These are phyloP conservation scores for Pelecanus crispus DNA, from an alignment of 2,113 vertebrate genomes.

Conservation along the genomic window DNA sequence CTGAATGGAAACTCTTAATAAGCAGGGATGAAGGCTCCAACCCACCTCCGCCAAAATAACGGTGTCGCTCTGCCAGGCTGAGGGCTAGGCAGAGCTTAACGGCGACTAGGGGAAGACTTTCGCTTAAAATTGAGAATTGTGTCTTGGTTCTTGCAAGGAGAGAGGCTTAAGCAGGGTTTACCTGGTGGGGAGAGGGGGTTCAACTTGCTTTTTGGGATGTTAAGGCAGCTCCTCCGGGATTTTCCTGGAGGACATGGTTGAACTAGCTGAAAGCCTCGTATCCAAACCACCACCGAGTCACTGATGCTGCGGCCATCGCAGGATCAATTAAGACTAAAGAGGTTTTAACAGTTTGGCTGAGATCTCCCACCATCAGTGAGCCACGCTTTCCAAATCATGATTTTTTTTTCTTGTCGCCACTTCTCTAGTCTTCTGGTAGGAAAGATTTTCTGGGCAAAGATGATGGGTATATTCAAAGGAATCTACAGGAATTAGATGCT, in stretches of 20 bases:
- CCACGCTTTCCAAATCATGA: neutral
- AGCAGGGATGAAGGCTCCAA: slow-evolving; percentile 39
- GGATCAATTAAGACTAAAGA: slow-evolving; percentile 11
- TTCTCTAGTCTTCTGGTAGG: neutral
- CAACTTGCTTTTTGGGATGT: slow-evolving; percentile 29
- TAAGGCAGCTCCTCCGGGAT: slow-evolving; percentile 37
- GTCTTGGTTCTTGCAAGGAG: slow-evolving; percentile 36
- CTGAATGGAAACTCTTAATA: slow-evolving; percentile 45
- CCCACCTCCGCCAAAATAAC: neutral
- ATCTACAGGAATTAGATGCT: slow-evolving; percentile 21
- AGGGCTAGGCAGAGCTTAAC: slow-evolving; percentile 4
- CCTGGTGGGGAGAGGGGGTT: neutral
- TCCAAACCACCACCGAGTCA: neutral
- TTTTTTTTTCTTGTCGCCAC: neutral
- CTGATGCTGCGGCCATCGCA: neutral
- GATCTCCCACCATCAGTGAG: neutral
- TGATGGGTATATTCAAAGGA: neutral
- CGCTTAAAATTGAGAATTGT: neutral
- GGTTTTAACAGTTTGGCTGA: slow-evolving; percentile 14
- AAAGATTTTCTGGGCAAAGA: neutral
- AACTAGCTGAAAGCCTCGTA: neutral
- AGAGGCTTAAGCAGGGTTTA: slow-evolving; percentile 9
- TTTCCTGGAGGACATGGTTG: slow-evolving; percentile 25
- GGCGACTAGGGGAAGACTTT: slow-evolving; percentile 43
- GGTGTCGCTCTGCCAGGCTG: neutral